Evolutionary conservation across 2,113 vertebrate genomes (phyloP).

Genomic region (Atherinomorus stipes): DNA sequence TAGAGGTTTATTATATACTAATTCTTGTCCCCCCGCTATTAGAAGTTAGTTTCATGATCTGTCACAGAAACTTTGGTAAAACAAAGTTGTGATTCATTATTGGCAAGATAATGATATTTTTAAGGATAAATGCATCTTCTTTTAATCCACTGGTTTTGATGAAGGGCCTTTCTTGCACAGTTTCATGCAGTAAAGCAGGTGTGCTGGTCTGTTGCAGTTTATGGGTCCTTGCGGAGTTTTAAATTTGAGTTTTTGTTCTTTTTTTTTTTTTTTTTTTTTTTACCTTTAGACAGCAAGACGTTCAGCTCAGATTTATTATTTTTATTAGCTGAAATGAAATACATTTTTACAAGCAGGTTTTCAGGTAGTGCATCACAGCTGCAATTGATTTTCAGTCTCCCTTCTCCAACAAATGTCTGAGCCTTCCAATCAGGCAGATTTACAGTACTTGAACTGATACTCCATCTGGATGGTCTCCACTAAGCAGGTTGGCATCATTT

Average conservation of each 20-base stretch:
- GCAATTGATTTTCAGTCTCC: constrained; percentile 14
- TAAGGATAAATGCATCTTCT: neutral
- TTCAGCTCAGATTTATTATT: neutral
- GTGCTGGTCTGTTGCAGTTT: neutral
- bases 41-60: too few species aligned
- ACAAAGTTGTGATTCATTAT: too few species aligned
- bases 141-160: neutral
- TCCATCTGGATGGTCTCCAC: constrained; percentile 75
- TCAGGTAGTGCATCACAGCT: constrained; percentile 55
- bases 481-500: constrained; percentile 75
- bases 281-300: neutral
- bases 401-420: constrained; percentile 44
- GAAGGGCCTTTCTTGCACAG: neutral
- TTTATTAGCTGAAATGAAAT: neutral
- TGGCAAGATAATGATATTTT: too few species aligned
- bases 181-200: neutral
- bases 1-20: too few species aligned
- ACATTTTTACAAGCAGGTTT: neutral
- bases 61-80: too few species aligned
- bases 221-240: neutral
- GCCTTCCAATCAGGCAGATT: constrained; percentile 70
- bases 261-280: neutral
- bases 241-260: neutral
- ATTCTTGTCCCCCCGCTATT: too few species aligned
- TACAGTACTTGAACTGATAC: constrained; percentile 64